These are phyloP conservation scores for Amyelois transitella DNA, from an alignment of 1,140 invertebrate genomes.

Conservation along the genomic window DNA sequence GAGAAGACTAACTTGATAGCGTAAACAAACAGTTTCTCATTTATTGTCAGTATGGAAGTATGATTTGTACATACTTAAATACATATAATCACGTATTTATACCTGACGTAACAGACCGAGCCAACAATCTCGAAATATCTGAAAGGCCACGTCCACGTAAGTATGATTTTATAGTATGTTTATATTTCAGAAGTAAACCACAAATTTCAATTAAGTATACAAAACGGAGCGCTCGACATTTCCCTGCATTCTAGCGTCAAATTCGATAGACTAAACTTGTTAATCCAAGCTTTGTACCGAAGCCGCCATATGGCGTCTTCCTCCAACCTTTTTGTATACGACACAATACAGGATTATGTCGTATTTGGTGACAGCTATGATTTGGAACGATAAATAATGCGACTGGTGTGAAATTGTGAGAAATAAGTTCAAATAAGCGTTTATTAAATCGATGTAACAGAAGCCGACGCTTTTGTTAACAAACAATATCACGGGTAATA, in stretches of 20 bases:
- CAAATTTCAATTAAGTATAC: slow-evolving; percentile 15
- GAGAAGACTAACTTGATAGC: too few species aligned
- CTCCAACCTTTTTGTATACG: slow-evolving; percentile 9
- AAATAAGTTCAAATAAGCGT: slow-evolving; percentile 26
- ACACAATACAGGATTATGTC: slow-evolving; percentile 37
- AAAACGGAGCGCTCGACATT: slow-evolving; percentile 9
- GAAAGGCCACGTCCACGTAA: too few species aligned
- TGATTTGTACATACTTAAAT: too few species aligned
- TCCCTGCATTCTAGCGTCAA: slow-evolving; percentile 18
- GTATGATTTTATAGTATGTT: neutral
- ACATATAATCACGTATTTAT: too few species aligned
- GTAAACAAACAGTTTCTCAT: too few species aligned
- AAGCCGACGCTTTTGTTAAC: slow-evolving; percentile 3
- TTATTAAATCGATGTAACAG: slow-evolving; percentile 24
- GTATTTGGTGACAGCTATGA: slow-evolving; percentile 36
- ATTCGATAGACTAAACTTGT: slow-evolving; percentile 38
- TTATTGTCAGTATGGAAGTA: too few species aligned
- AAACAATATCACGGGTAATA: too few species aligned
- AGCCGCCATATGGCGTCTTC: slow-evolving; percentile 49
- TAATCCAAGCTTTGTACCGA: slow-evolving; percentile 41
- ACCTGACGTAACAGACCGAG: too few species aligned
- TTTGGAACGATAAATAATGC: slow-evolving; percentile 16
- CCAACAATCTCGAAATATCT: too few species aligned
- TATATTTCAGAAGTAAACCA: neutral
- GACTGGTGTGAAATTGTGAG: slow-evolving; percentile 43